Conservation (phyloP, 2,113 vertebrate species). For the Sigmodon hispidus region DNA sequence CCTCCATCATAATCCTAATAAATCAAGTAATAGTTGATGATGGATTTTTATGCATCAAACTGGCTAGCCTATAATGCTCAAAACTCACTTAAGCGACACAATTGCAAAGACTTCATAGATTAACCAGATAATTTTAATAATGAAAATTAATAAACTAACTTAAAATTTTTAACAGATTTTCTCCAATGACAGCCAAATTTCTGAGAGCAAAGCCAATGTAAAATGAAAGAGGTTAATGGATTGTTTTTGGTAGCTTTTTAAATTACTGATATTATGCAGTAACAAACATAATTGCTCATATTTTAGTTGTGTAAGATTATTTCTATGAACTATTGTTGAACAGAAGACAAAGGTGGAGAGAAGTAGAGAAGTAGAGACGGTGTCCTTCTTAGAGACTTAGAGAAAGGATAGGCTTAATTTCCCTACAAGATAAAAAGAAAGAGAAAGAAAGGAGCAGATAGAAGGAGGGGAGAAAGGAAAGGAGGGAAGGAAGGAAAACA, state of each 20-base stretch:
- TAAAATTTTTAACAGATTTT: constrained; percentile 11
- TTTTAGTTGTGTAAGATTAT: not conserved
- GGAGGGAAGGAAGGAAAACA: not conserved
- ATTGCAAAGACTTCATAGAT: not conserved
- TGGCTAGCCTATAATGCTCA: not conserved
- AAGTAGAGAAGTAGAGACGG: not conserved
- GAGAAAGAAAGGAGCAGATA: not conserved
- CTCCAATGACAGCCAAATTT: not conserved
- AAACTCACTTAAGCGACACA: not conserved
- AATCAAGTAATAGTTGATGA: not conserved
- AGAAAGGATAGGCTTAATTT: not conserved
- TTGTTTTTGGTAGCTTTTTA: not conserved
- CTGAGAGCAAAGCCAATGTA: not conserved
- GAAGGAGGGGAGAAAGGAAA: not conserved
- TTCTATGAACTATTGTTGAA: not conserved
- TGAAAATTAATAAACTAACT: not conserved
- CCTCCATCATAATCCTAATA: not conserved
- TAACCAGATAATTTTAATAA: not conserved
- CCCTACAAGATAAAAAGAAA: not conserved
- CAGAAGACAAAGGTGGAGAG: not conserved
- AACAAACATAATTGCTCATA: not conserved
- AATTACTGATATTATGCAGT: not conserved
- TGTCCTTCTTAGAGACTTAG: not conserved
- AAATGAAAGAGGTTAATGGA: not conserved
- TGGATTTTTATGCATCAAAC: not conserved